Conservation (phyloP, 2,888 invertebrate genomes). For the Saturnia pavonia region DNA sequence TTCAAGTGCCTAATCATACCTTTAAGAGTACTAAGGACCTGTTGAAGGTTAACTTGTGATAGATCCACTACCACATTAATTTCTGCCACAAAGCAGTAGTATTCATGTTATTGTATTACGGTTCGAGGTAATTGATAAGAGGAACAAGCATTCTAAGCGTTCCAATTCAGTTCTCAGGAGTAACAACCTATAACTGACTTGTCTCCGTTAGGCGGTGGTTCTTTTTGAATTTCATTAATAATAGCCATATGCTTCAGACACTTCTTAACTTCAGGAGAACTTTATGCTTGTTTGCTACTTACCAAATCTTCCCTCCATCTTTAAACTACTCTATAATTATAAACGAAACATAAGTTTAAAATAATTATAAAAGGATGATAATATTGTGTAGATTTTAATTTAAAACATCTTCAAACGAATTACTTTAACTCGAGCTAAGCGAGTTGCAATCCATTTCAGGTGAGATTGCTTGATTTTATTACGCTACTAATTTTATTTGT, state of each 20-base stretch:
- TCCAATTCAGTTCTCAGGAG: background rate
- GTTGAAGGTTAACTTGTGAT: too few species aligned
- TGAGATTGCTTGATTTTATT: slow-evolving; percentile 15
- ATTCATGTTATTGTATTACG: background rate
- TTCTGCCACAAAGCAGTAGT: too few species aligned
- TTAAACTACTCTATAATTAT: background rate
- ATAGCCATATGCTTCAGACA: too few species aligned
- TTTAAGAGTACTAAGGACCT: too few species aligned
- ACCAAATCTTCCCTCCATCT: background rate
- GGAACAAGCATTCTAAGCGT: background rate
- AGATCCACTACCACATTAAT: background rate
- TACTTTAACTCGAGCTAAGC: slow-evolving; percentile 12
- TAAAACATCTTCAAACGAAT: slow-evolving; percentile 1
- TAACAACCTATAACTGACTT: background rate
- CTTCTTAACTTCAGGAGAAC: too few species aligned
- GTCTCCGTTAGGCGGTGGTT: background rate
- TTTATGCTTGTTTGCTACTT: background rate
- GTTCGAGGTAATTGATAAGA: background rate
- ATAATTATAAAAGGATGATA: background rate
- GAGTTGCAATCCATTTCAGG: slow-evolving; percentile 14
- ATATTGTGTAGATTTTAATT: slow-evolving; percentile 4
- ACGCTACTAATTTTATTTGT: slow-evolving; percentile 15
- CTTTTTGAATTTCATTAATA: background rate
- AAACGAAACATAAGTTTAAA: background rate
- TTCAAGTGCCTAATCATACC: background rate